Evolutionary conservation across 2,797 vertebrate species (phyloP), one percentile per base, ranked within the genome.

Genomic region (Pseudomugil gertrudae): DNA sequence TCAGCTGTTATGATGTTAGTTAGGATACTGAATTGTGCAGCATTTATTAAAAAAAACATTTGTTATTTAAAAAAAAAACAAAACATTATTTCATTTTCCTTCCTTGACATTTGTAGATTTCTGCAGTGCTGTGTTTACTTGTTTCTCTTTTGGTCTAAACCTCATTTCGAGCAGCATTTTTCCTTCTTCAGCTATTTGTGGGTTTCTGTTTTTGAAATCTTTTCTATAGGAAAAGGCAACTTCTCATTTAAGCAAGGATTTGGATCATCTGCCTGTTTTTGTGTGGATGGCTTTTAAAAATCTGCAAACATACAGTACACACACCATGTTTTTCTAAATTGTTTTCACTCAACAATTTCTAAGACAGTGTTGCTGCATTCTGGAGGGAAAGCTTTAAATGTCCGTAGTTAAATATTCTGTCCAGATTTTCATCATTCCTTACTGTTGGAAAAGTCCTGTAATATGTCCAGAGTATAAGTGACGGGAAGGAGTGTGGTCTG

Each of bases 361-460:
- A 26, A 14, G 2, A 15, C 2, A 30, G 4, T 40, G 21, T 23
- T 6, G 23, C 24, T 35, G 26, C 24, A 53, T 11, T 40, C 15
- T 19, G 5, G 9, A 55, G 57, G 45, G 19, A 62, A 64, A 71
- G 29, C n/a, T 64, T 47, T 36, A 58, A 51, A 62, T 57, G 56
- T 45, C 38, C 29, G 57, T 17, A 21, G 64, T 81, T 48, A 45
- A 74, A 53, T 36, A 38, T 58, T 57, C 55, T 58, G n/a, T 48
- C 32, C 2, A 23, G 19, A 24, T 77, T 79, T 74, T 83, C 56
- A 63, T 82, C 63, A 69, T 65, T 76, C 56, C 60, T 63, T 64
- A 63, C 56, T 76, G 72, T 54, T 65, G 69, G 68, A 80, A 83
- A 84, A 72, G 51, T 29, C 47, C 51, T 57, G 64, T 70, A 69